A percentile compares a stretch with the other conserved stretches of the same genome.
Evolutionary conservation across 2,888 invertebrate genomes (phyloP).

Genomic region (Plutella xylostella): DNA sequence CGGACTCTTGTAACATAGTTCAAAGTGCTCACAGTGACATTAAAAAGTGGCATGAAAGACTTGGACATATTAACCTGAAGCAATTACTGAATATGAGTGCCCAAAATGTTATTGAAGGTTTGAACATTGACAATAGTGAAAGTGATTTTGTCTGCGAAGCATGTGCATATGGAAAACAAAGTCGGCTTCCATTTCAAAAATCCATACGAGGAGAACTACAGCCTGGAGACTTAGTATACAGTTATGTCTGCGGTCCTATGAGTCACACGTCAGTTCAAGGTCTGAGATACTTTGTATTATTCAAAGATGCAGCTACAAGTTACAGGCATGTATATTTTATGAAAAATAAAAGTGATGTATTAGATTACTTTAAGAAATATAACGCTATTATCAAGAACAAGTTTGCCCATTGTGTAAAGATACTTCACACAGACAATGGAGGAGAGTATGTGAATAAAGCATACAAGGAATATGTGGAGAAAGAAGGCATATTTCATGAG

Average conservation of each 20-base stretch:
- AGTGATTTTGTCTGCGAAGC: constrained; percentile 5
- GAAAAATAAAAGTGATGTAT: constrained; percentile 21
- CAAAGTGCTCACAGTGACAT: constrained; percentile 12
- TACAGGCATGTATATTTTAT: constrained; percentile 20
- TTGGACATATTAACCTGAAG: constrained; percentile 19
- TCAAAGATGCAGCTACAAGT: constrained; percentile 23
- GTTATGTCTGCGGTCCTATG: constrained; percentile 22
- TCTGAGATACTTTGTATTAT: constrained; percentile 20
- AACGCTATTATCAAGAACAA: constrained; percentile 20
- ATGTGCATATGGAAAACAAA: background rate
- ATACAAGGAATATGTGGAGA: constrained; percentile 17
- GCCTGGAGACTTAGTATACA: background rate
- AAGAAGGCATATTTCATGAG: constrained; percentile 23
- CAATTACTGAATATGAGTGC: constrained; percentile 16
- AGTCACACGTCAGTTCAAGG: constrained; percentile 3
- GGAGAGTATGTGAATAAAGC: constrained; percentile 17
- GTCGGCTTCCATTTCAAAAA: background rate
- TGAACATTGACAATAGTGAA: constrained; percentile 11
- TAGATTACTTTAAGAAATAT: constrained; percentile 20
- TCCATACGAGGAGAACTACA: background rate
- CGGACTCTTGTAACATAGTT: constrained; percentile 15
- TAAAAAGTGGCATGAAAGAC: constrained; percentile 20
- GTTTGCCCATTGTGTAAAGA: constrained; percentile 17
- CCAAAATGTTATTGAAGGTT: constrained; percentile 14
- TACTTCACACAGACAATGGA: constrained; percentile 24